A percentile compares a stretch with the other conserved stretches of the same genome.
Evolutionary conservation across 1,140 invertebrate species (phyloP).

Genomic region (Antheraea pernyi): DNA sequence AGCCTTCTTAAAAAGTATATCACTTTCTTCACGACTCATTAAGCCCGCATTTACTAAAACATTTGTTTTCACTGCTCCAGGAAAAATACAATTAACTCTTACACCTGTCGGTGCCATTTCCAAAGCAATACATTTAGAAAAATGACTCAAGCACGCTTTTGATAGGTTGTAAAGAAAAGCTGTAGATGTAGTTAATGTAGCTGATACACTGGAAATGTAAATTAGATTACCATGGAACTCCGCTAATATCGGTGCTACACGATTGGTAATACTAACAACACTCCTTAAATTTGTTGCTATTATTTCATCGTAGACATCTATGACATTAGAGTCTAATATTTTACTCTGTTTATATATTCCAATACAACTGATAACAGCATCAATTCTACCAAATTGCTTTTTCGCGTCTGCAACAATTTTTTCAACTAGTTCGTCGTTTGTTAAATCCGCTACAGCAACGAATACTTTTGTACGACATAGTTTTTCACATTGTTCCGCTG

Average conservation of each 20-base stretch:
- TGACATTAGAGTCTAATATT: slow-evolving; percentile 24
- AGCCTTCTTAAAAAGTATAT: slow-evolving; percentile 12
- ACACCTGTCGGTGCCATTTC: slow-evolving; percentile 34
- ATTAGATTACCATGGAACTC: slow-evolving; percentile 34
- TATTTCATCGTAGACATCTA: slow-evolving; percentile 30
- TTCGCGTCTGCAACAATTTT: slow-evolving; percentile 21
- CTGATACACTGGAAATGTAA: slow-evolving; percentile 31
- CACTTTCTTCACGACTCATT: slow-evolving; percentile 16
- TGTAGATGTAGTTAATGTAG: neutral
- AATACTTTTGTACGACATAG: slow-evolving; percentile 28
- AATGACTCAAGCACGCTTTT: slow-evolving; percentile 30
- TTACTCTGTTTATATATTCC: slow-evolving; percentile 16
- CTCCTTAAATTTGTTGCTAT: slow-evolving; percentile 34
- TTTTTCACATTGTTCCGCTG: slow-evolving; percentile 29
- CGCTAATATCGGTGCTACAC: slow-evolving; percentile 20
- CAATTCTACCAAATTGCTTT: slow-evolving; percentile 33
- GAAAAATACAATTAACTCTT: slow-evolving; percentile 37
- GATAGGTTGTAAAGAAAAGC: slow-evolving; percentile 21
- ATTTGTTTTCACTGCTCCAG: slow-evolving; percentile 34
- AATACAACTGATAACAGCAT: slow-evolving; percentile 37
- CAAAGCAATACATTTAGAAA: slow-evolving; percentile 33
- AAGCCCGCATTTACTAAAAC: slow-evolving; percentile 17
- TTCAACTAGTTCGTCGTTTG: slow-evolving; percentile 28
- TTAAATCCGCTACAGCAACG: slow-evolving; percentile 29
- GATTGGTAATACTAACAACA: slow-evolving; percentile 25